A percentile compares a stretch with the other conserved stretches of the same genome.
Conservation (phyloP, 1,140 invertebrate species). For the Pogonomyrmex barbatus region DNA sequence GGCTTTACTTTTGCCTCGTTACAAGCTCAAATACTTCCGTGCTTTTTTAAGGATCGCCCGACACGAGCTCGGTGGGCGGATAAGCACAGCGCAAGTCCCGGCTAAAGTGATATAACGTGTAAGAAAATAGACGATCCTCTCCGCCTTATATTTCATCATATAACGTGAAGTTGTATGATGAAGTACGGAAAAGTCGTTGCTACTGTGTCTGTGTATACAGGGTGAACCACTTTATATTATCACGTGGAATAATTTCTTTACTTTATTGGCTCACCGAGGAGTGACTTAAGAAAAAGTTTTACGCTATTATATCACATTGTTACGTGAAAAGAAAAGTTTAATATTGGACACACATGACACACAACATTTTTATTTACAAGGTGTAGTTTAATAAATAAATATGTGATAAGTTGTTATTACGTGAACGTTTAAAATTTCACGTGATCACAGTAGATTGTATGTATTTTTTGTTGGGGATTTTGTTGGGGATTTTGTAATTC, state of each 20-base stretch:
- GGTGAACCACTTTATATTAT: conserved; percentile 48
- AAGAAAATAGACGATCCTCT: conserved; percentile 50
- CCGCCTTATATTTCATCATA: conserved; percentile 55
- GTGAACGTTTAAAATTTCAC: neutral
- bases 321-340: neutral
- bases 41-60: conserved; percentile 58
- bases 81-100: neutral
- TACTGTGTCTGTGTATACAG: conserved; percentile 30
- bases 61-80: conserved; percentile 32
- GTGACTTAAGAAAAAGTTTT: neutral
- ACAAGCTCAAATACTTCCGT: conserved; percentile 58
- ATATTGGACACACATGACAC: neutral
- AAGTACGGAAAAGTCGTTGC: conserved; percentile 50
- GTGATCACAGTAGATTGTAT: neutral
- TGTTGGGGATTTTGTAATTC: too few species aligned
- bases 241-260: conserved; percentile 49
- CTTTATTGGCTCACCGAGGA: neutral
- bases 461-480: neutral
- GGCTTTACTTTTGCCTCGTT: conserved; percentile 51
- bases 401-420: neutral
- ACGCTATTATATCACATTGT: neutral
- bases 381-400: conserved; percentile 7
- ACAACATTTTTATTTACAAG: neutral
- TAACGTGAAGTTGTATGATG: conserved; percentile 44
- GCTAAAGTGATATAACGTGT: conserved; percentile 62